phyloP scores from a whole-genome alignment of 2,888 invertebrate species.

The Protonemura montana region DNA sequence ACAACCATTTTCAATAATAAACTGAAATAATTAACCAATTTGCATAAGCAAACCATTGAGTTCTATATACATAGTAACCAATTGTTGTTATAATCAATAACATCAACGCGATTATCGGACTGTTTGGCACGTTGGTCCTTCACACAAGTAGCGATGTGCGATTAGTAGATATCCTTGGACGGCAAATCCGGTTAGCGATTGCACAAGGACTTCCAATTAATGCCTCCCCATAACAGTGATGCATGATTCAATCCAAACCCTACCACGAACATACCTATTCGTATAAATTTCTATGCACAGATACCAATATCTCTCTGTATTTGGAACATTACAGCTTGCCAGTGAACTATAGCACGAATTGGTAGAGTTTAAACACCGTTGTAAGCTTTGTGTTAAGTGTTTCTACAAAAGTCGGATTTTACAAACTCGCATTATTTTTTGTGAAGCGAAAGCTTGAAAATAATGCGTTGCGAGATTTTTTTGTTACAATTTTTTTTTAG shows the following conservation, averaged over 20 bases:
- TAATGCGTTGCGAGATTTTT: too few species aligned
- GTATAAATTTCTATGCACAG: background rate
- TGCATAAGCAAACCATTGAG: constrained; percentile 9
- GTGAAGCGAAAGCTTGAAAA: too few species aligned
- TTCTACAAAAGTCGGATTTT: too few species aligned
- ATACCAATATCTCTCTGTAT: too few species aligned
- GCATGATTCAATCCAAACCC: background rate
- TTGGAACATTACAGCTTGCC: too few species aligned
- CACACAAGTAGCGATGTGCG: background rate
- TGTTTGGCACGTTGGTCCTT: background rate
- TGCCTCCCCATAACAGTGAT: background rate
- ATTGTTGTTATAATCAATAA: constrained; percentile 2
- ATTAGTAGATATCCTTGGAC: background rate
- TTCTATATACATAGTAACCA: background rate
- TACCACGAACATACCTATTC: background rate
- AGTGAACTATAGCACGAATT: too few species aligned
- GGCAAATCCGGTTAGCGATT: background rate
- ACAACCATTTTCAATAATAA: background rate
- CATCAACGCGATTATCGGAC: background rate
- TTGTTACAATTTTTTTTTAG: too few species aligned
- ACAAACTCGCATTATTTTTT: too few species aligned
- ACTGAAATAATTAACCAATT: constrained; percentile 20
- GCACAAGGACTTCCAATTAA: background rate
- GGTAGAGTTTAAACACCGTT: too few species aligned
- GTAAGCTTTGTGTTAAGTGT: too few species aligned